A percentile compares a stretch with the other conserved stretches of the same genome.
Evolutionary conservation across 2,113 vertebrate genomes (phyloP).

Genomic region (Corythaeola cristata): DNA sequence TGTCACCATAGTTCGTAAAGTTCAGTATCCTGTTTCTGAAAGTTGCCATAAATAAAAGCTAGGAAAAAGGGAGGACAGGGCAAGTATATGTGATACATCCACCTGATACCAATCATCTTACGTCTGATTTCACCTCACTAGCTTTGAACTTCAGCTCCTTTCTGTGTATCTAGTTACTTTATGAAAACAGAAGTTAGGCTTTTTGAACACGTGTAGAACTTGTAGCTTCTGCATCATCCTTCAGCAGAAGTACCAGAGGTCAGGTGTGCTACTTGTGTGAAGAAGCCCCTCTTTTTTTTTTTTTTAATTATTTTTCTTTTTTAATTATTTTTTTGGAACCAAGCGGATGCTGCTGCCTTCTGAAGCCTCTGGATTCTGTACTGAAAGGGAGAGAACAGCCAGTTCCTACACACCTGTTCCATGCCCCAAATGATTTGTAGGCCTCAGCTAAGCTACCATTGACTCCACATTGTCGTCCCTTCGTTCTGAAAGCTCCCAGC

Average conservation of each 20-base stretch:
- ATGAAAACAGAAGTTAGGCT: background rate
- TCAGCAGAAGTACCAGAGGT: background rate
- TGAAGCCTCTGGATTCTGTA: background rate
- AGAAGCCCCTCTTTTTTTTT: background rate
- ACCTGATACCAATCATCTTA: background rate
- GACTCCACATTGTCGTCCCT: background rate
- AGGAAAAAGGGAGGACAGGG: background rate
- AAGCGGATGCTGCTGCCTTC: background rate
- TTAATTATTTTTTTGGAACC: background rate
- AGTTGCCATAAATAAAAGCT: background rate
- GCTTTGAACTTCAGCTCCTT: background rate
- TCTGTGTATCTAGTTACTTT: background rate
- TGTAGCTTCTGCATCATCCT: background rate
- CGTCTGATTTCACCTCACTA: background rate
- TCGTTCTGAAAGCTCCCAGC: background rate
- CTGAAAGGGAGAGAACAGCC: background rate
- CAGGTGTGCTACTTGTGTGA: background rate
- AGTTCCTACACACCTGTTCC: background rate
- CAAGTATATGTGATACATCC: accelerated
- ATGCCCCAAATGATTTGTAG: background rate
- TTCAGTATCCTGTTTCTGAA: background rate
- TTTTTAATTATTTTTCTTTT: background rate
- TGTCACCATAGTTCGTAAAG: accelerated
- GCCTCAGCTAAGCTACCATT: background rate
- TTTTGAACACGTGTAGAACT: background rate